phyloP scores from a whole-genome alignment of 2,888 invertebrate species.

The Apodemia duryi region DNA sequence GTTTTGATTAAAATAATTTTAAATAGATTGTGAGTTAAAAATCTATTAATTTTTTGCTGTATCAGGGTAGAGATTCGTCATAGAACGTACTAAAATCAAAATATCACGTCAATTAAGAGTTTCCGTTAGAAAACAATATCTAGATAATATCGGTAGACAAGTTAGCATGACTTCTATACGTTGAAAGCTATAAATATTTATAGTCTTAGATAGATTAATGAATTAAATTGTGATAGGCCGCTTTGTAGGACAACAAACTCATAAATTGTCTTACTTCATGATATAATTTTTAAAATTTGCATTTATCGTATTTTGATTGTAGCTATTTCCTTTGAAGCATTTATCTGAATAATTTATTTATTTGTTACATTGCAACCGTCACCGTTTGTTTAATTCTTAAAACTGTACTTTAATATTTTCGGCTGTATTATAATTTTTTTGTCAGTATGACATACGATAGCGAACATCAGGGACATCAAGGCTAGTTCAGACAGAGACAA shows the following conservation, averaged over 20 bases:
- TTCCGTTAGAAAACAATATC: slow-evolving; percentile 18
- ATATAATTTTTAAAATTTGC: slow-evolving; percentile 10
- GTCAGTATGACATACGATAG: too few relatives aligned
- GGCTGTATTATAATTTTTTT: too few relatives aligned
- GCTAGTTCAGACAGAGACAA: too few relatives aligned
- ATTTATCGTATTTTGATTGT: not conserved
- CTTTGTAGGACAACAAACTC: slow-evolving; percentile 18
- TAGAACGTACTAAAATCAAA: not conserved
- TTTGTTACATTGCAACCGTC: not conserved
- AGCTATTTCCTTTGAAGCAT: not conserved
- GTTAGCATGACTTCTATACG: not conserved
- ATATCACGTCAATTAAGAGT: slow-evolving; percentile 1
- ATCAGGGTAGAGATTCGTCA: slow-evolving; percentile 11
- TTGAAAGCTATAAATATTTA: slow-evolving; percentile 21
- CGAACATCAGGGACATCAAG: too few relatives aligned
- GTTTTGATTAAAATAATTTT: not conserved
- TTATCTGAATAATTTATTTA: not conserved
- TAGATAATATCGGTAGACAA: slow-evolving; percentile 11
- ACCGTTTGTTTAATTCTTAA: not conserved
- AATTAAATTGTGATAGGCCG: slow-evolving; percentile 19
- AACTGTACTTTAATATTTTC: not conserved
- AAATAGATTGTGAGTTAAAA: not conserved
- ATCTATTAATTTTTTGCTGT: not conserved
- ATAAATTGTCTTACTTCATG: slow-evolving; percentile 15
- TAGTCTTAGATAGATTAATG: slow-evolving; percentile 15